These are phyloP conservation scores for Tarsius wallacei DNA, from an alignment of 2,797 vertebrate species.

Conservation along the genomic window DNA sequence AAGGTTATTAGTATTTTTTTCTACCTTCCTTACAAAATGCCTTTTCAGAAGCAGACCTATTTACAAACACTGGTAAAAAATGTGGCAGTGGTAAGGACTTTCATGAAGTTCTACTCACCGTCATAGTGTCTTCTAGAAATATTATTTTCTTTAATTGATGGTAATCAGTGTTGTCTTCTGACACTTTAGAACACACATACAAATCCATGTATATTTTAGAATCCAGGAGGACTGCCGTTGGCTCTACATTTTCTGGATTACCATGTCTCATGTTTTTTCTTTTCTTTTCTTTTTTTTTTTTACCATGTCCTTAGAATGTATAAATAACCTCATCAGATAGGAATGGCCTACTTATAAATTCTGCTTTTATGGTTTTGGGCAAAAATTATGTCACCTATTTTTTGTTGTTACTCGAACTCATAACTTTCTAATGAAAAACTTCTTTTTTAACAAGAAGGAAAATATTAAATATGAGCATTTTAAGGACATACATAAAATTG, in stretches of 20 bases:
- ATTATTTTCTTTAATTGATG: not conserved
- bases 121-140: not conserved
- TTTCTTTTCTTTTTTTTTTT: not conserved
- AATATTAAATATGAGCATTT: not conserved
- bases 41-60: not conserved
- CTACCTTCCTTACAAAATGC: not conserved
- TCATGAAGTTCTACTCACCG: not conserved
- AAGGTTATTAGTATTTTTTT: not conserved
- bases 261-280: not conserved
- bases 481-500: not conserved
- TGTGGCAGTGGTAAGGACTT: not conserved
- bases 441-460: not conserved
- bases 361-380: not conserved
- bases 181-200: not conserved
- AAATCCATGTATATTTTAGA: not conserved
- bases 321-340: not conserved
- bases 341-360: not conserved
- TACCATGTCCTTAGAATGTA: not conserved
- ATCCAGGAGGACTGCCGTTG: not conserved
- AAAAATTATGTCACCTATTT: not conserved
- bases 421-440: not conserved
- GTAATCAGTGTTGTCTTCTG: not conserved
- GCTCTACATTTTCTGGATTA: not conserved
- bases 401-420: not conserved
- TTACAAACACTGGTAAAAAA: not conserved